Conservation (phyloP, 2,888 invertebrate species). For the Drosophila emarginata region DNA sequence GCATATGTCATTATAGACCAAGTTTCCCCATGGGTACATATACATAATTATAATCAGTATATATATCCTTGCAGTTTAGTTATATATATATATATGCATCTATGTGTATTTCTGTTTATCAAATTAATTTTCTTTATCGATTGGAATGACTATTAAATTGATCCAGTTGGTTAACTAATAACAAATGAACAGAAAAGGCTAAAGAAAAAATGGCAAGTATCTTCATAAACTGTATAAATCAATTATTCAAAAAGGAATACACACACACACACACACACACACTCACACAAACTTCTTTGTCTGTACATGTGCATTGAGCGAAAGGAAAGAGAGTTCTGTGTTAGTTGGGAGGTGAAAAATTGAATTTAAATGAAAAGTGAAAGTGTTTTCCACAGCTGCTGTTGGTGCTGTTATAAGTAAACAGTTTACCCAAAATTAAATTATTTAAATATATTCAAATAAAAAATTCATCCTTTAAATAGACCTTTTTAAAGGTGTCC, state of each 20-base stretch:
- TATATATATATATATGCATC: slow-evolving; percentile 14
- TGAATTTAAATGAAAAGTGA: slow-evolving; percentile 6
- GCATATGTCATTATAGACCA: slow-evolving; percentile 5
- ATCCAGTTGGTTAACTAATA: not conserved
- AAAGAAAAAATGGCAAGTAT: not conserved
- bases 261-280: slow-evolving; percentile 5
- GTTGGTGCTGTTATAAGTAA: not conserved
- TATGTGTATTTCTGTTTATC: slow-evolving; percentile 8
- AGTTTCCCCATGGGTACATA: not conserved
- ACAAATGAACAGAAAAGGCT: not conserved
- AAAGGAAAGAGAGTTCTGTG: not conserved
- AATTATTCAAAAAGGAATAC: not conserved
- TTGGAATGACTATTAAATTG: not conserved
- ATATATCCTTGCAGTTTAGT: slow-evolving; percentile 30
- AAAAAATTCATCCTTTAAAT: too few relatives aligned
- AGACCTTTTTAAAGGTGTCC: too few relatives aligned
- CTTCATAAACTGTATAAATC: not conserved
- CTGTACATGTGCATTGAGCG: too few relatives aligned
- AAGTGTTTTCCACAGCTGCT: slow-evolving; percentile 9
- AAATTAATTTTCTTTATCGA: not conserved
- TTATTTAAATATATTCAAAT: not conserved
- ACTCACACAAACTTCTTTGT: too few relatives aligned
- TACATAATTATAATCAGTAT: slow-evolving; percentile 12
- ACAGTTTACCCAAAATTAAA: too few relatives aligned
- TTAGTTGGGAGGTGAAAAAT: slow-evolving; percentile 6